Percentiles rank a stretch among this genome's conserved stretches.
Evolutionary conservation across 2,888 invertebrate genomes (phyloP).

Genomic region (Sinelater perroti): DNA sequence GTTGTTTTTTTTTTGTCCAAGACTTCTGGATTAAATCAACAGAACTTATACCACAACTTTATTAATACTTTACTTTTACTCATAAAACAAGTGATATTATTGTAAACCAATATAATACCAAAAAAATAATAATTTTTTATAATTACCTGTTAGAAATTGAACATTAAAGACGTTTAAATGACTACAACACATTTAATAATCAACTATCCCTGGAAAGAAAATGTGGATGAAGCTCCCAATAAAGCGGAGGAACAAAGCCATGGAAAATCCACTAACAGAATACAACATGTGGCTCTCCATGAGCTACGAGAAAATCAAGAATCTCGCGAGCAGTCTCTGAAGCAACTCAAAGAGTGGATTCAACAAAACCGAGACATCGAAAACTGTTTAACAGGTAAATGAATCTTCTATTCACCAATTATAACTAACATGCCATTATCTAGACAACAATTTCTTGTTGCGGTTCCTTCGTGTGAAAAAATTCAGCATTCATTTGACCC

Average conservation of each 20-base stretch:
- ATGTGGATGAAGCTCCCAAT: constrained; percentile 36
- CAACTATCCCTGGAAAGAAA: constrained; percentile 48
- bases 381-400: constrained; percentile 72
- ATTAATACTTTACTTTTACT: too few species aligned
- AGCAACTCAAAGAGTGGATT: constrained; percentile 75
- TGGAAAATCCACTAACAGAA: constrained; percentile 6
- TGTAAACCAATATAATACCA: too few species aligned
- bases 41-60: too few species aligned
- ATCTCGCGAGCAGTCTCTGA: constrained; percentile 69
- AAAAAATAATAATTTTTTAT: too few species aligned
- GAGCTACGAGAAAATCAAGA: constrained; percentile 77
- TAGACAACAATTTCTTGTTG: constrained; percentile 77
- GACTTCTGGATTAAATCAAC: too few species aligned
- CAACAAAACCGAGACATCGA: constrained; percentile 73
- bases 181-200: constrained; percentile 53
- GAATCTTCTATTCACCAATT: neutral
- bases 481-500: constrained; percentile 81
- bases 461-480: constrained; percentile 81
- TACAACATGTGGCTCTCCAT: constrained; percentile 64
- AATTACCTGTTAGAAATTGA: too few species aligned
- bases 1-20: too few species aligned
- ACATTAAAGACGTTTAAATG: too few species aligned
- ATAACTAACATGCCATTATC: constrained; percentile 38
- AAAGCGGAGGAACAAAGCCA: constrained; percentile 28
- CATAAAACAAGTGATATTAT: too few species aligned